phyloP scores from a whole-genome alignment of 1,140 invertebrate genomes.

The Leptinotarsa lineolata region DNA sequence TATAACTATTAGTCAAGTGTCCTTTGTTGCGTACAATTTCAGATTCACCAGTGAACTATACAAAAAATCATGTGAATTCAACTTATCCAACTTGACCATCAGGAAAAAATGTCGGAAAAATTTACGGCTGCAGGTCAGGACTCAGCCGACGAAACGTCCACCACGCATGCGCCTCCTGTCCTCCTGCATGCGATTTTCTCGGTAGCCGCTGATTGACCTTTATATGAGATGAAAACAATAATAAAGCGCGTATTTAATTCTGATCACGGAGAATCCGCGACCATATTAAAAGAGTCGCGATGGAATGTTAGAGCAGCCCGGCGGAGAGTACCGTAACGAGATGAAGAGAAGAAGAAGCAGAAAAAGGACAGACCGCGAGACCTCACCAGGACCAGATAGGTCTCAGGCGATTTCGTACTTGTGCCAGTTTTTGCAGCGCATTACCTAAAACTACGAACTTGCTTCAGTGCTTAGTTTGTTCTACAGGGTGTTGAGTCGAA shows the following conservation, averaged over 20 bases:
- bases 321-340: constrained; percentile 38
- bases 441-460: constrained; percentile 45
- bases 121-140: too few species aligned
- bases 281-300: constrained; percentile 46
- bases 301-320: constrained; percentile 44
- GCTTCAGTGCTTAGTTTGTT: constrained; percentile 36
- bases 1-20: too few species aligned
- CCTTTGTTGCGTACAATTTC: too few species aligned
- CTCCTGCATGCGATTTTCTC: constrained; percentile 12
- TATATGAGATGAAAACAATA: constrained; percentile 35
- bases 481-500: constrained; percentile 30
- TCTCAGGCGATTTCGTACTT: constrained; percentile 29
- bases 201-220: constrained; percentile 21
- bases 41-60: too few species aligned
- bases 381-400: constrained; percentile 25
- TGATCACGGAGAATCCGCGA: constrained; percentile 45
- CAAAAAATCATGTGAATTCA: too few species aligned
- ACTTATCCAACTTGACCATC: too few species aligned
- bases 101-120: too few species aligned
- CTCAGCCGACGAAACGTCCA: too few species aligned
- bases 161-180: constrained; percentile 11
- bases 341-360: constrained; percentile 19
- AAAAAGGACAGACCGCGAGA: constrained; percentile 11
- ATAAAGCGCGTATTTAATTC: constrained; percentile 44
- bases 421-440: constrained; percentile 40